Base-by-base conservation (phyloP, 2,113 vertebrate genomes). In the pig (Sus scrofa) region DNA sequence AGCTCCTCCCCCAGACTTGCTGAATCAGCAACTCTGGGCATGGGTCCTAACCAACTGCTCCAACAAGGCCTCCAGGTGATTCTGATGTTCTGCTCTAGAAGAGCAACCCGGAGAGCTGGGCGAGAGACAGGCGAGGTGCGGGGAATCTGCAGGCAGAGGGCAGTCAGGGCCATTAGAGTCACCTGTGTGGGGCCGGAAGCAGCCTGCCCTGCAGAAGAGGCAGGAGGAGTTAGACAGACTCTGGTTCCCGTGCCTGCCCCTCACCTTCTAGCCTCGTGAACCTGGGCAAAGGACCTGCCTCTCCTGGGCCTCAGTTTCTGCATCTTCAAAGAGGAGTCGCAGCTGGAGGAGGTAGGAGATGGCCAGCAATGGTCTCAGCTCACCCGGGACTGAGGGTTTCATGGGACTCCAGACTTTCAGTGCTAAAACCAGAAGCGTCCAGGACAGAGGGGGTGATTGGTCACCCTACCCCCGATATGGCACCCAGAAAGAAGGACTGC, bases 381-480 rank as follows among this genome's bases (percentile, higher is more conserved):
- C 62, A 22, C 68, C n/a, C 10, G 54, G 44, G 52, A 32, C 11
- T 14, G 16, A 27, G 52, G 32, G 50, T 24, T 56, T 73, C 11
- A 1, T 2, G 15, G 39, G 34, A 75, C 87, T 24, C 1, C 12
- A 34, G 65, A 62, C 44, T 81, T 27, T 13, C 12, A 26, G 37
- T 32, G 60, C 44, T 44, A 32, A 92, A 81, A 34, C 15, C 34
- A 60, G 37, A 62, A 39, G 44, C 2, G 2, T 32, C 70, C 70
- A 86, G 62, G 63, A 44, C 15, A 75, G 27, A 37, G 1, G 1
- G 65, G 27, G 58, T 1, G 6, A 50, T 30, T 6, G 20, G 39
- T 60, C 7, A 26, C 75, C 10, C 18, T 20, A 16, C 2, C 1
- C 7, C 1, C 37, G 54, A 2, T 6, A 19, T 0, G 56, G 62